phyloP scores from a whole-genome alignment of 1,140 invertebrate species.

The Latrodectus geometricus region DNA sequence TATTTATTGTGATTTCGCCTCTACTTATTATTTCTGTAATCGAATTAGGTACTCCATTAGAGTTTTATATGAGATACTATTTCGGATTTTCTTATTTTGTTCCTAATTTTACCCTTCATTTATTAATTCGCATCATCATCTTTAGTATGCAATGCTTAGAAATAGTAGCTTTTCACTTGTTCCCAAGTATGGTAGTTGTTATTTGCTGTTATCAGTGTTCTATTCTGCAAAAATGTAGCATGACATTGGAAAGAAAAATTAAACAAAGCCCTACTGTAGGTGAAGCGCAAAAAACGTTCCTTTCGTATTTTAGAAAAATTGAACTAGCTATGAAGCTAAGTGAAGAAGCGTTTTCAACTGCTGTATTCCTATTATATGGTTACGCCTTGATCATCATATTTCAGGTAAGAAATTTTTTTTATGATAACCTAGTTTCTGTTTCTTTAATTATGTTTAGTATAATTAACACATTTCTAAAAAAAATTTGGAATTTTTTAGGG shows the following conservation, averaged over 20 bases:
- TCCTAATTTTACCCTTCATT: neutral
- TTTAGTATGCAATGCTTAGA: neutral
- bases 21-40: neutral
- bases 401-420: slow-evolving; percentile 14
- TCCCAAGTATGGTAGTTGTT: slow-evolving; percentile 21
- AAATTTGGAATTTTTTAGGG: no score
- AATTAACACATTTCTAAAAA: no score
- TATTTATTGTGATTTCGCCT: neutral
- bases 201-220: slow-evolving; percentile 28
- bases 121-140: neutral
- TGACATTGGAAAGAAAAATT: slow-evolving; percentile 15
- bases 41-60: neutral
- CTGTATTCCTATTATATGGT: slow-evolving; percentile 23
- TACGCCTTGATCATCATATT: slow-evolving; percentile 23
- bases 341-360: slow-evolving; percentile 30
- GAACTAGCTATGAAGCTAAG: neutral
- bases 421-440: no score
- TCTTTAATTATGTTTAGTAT: no score
- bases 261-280: neutral
- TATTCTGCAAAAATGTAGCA: slow-evolving; percentile 11
- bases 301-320: slow-evolving; percentile 6
- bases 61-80: neutral
- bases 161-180: slow-evolving; percentile 7
- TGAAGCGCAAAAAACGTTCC: slow-evolving; percentile 12
- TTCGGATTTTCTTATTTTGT: neutral